phyloP scores from a whole-genome alignment of 2,888 invertebrate genomes.

The Drosophila acutilabella region DNA sequence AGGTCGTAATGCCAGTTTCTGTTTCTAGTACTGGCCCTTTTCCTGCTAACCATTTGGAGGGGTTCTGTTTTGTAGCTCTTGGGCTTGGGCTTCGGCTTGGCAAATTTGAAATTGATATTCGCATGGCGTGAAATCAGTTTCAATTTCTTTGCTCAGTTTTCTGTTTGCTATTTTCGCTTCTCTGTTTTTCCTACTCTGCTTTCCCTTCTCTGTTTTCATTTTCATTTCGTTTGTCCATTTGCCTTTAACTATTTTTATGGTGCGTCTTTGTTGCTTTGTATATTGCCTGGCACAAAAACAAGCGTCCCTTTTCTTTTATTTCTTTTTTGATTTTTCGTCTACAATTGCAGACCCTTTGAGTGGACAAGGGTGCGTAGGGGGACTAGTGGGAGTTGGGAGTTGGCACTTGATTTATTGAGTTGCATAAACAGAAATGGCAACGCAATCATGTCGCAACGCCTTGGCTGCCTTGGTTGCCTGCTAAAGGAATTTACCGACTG shows the following conservation, averaged over 20 bases:
- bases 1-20: neutral
- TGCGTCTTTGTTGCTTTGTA: constrained; percentile 62
- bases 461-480: constrained; percentile 44
- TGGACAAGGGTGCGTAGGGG: neutral
- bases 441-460: constrained; percentile 80
- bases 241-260: constrained; percentile 61
- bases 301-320: constrained; percentile 46
- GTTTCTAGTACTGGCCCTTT: neutral
- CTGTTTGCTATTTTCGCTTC: neutral
- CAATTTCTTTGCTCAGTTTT: constrained; percentile 42
- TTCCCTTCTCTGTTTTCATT: constrained; percentile 13
- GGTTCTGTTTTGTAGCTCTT: constrained; percentile 34
- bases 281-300: constrained; percentile 32
- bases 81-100: constrained; percentile 55
- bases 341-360: constrained; percentile 39
- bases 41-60: constrained; percentile 20
- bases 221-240: constrained; percentile 64
- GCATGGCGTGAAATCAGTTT: constrained; percentile 77
- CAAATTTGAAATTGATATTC: constrained; percentile 84
- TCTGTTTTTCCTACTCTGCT: neutral
- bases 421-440: constrained; percentile 84
- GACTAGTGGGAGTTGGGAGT: constrained; percentile 17
- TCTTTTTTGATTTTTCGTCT: constrained; percentile 30
- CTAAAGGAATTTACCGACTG: constrained; percentile 59
- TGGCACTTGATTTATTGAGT: constrained; percentile 83